Conservation (phyloP, 2,113 vertebrate genomes). For the Corythaixoides concolor region DNA sequence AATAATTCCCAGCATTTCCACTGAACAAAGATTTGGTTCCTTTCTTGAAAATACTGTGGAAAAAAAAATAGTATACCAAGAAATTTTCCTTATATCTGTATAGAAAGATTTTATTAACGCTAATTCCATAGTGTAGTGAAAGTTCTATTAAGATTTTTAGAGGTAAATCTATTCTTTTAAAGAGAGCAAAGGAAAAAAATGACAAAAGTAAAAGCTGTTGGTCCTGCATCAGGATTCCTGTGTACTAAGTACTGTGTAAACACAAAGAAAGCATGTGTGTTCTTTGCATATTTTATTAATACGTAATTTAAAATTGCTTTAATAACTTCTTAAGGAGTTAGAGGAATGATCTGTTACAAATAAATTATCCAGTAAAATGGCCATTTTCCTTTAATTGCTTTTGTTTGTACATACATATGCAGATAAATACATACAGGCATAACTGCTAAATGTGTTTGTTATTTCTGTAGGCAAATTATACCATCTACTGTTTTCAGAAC, state of each 20-base stretch:
- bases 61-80: not conserved
- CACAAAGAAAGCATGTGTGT: not conserved
- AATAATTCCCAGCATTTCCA: not conserved
- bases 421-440: not conserved
- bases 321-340: not conserved
- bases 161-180: not conserved
- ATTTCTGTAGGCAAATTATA: not conserved
- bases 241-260: not conserved
- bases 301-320: not conserved
- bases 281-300: conserved; percentile 25
- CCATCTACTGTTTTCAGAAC: not conserved
- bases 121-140: not conserved
- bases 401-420: not conserved
- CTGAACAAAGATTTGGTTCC: not conserved
- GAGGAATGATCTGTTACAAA: not conserved
- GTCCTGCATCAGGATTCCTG: not conserved
- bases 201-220: not conserved
- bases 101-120: not conserved
- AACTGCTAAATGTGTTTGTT: not conserved
- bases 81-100: not conserved
- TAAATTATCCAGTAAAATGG: not conserved
- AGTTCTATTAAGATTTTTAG: not conserved
- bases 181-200: not conserved
- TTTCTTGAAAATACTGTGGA: not conserved
- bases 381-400: not conserved